Conservation (phyloP, 92 coral and sea anemone genomes). For the Epizoanthus rinbou region DNA sequence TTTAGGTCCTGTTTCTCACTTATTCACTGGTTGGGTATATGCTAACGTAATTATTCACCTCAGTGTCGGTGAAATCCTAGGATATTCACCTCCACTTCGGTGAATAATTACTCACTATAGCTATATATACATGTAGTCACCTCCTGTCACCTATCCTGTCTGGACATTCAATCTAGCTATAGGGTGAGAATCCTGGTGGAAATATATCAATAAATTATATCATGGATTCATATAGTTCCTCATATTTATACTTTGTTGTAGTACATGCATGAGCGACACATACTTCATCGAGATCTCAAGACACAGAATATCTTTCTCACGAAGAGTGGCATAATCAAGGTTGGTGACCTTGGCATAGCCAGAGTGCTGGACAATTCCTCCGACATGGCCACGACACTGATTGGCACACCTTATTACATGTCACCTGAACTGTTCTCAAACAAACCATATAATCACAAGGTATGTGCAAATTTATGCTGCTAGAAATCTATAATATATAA, state of each 20-base stretch:
- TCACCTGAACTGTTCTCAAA: constrained; percentile 99
- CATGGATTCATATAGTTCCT: neutral
- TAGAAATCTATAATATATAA: too few species aligned
- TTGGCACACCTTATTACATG: constrained; percentile 99
- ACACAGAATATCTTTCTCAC: constrained; percentile 97
- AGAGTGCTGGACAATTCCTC: constrained; percentile 89
- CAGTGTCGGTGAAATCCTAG: too few species aligned
- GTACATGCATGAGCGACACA: constrained; percentile 96
- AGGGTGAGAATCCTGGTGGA: too few species aligned
- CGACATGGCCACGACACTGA: constrained; percentile 96
- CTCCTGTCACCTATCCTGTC: too few species aligned
- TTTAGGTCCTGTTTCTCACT: too few species aligned
- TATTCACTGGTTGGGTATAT: too few species aligned
- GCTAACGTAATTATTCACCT: too few species aligned
- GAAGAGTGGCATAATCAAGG: constrained; percentile 90
- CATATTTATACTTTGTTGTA: constrained; percentile 27
- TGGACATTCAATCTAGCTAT: too few species aligned
- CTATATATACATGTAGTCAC: too few species aligned
- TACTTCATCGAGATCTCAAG: constrained; percentile 94
- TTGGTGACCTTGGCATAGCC: constrained; percentile 99
- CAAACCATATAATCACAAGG: constrained; percentile 97
- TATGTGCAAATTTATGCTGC: constrained; percentile 13
- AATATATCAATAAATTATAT: too few species aligned
- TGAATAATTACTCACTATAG: too few species aligned
- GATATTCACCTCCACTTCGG: too few species aligned